Percentiles rank a stretch among this genome's conserved stretches.
Conservation (phyloP, 2,888 invertebrate species). For the Cacoxenus indagator region DNA sequence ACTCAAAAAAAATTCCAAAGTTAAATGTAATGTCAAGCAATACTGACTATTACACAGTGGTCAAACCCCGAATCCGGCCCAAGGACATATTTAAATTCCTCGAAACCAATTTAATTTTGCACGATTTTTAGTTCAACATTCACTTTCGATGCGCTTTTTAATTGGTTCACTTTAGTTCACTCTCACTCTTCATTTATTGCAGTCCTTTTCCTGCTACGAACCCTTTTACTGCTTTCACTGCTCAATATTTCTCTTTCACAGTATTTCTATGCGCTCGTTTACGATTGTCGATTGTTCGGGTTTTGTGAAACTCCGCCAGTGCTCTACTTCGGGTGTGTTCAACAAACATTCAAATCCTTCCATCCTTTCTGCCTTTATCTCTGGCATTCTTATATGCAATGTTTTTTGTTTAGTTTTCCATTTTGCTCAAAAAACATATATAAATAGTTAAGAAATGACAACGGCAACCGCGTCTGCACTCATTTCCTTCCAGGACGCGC, state of each 20-base stretch:
- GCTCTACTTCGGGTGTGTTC: constrained; percentile 55
- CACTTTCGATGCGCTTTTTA: neutral
- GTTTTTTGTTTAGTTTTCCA: neutral
- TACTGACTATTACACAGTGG: no score
- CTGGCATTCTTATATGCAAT: no score
- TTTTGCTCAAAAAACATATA: neutral
- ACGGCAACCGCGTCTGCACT: constrained; percentile 22
- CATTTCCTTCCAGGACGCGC: constrained; percentile 26
- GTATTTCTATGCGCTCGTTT: no score
- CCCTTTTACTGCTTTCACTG: constrained; percentile 27
- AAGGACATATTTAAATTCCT: constrained; percentile 48
- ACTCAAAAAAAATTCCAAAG: constrained; percentile 62
- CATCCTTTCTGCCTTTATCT: neutral
- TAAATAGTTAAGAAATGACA: neutral
- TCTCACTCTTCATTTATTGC: constrained; percentile 1
- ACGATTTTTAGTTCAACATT: constrained; percentile 52
- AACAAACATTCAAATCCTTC: constrained; percentile 8
- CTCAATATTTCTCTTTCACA: neutral
- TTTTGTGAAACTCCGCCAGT: constrained; percentile 46
- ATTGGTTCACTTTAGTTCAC: neutral
- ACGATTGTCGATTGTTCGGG: constrained; percentile 55
- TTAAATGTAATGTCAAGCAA: constrained; percentile 50
- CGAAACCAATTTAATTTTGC: constrained; percentile 33
- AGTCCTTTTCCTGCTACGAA: neutral
- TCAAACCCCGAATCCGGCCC: no score